Evolutionary conservation across 1,140 invertebrate genomes (phyloP).

Genomic region (Heliconius nattereri): DNA sequence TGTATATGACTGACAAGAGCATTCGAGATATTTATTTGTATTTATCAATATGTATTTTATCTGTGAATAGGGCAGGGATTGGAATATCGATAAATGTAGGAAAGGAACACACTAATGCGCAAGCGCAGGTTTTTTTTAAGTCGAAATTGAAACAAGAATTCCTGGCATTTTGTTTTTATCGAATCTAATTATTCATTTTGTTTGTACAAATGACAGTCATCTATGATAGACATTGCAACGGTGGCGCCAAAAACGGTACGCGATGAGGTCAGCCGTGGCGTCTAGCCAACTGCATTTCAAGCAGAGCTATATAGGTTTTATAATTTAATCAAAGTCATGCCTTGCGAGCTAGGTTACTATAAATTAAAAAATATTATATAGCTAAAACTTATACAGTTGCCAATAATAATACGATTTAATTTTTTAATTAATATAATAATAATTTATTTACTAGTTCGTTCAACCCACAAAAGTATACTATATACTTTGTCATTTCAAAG

Average conservation of each 20-base stretch:
- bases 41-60: conserved; percentile 44
- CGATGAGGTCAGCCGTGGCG: conserved; percentile 68
- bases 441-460: not conserved
- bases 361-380: not conserved
- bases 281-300: conserved; percentile 60
- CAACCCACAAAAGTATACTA: too few species aligned
- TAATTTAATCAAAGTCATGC: conserved; percentile 13
- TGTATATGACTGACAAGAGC: conserved; percentile 39
- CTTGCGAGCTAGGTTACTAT: not conserved
- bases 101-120: not conserved
- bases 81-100: conserved; percentile 48
- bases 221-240: conserved; percentile 51
- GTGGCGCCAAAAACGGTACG: conserved; percentile 68
- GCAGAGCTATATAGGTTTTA: conserved; percentile 44
- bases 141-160: too few species aligned
- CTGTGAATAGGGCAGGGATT: conserved; percentile 22
- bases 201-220: conserved; percentile 60
- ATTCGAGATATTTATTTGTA: conserved; percentile 43
- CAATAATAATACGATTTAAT: not conserved
- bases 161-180: not conserved
- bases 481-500: too few species aligned
- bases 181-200: not conserved
- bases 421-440: not conserved
- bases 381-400: not conserved
- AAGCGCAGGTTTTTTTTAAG: not conserved